Base-by-base conservation (phyloP, 2,797 vertebrate species). In the Pristis pectinata region DNA sequence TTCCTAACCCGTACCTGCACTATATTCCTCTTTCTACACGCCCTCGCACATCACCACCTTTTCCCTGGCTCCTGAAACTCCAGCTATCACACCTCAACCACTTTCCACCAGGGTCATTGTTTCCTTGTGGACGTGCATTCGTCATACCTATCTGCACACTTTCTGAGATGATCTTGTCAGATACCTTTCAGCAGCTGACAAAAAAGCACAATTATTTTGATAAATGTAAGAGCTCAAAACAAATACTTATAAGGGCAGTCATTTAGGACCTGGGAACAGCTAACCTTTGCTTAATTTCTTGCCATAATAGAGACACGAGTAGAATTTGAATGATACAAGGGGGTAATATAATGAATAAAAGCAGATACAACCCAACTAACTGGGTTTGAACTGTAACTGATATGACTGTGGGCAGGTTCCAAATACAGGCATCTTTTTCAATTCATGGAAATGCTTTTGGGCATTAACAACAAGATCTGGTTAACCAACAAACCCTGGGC, bases 401-500 rank as follows among this genome's bases (percentile, higher is more conserved):
- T 61, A 17, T 93, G 67, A 74, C 41, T 70, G 67, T 24, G 91
- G 22, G 19, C 82, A 82, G 74, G 41, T 44, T 82, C 79, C 79
- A 85, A 53, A 53, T 41, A 30, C 1, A 53, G 41, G 37, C 91
- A 49, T 72, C 61, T 72, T 74, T 34, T 44, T 93, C 67, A 93
- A 49, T 93, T 93, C 91, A 93, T 72, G 67, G 91, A 93, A 93
- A 49, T 93, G 10, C 91, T 72, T 93, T 70, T 10, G 27, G 5
- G 24, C 91, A 93, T 72, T 72, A 93, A 93, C 91, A 22, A 5
- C 64, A 70, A 67, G 7, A 24, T 17, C 37, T 94, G 94, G 95
- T 94, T 95, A 94, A 95, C 95, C 92, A 53, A 95, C 74, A 49
- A 94, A 80, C 85, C n/a, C 95, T 77, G 94, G 95, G 95, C 95